Evolutionary conservation across 1,140 invertebrate genomes (phyloP).

Genomic region (Coelopa frigida): DNA sequence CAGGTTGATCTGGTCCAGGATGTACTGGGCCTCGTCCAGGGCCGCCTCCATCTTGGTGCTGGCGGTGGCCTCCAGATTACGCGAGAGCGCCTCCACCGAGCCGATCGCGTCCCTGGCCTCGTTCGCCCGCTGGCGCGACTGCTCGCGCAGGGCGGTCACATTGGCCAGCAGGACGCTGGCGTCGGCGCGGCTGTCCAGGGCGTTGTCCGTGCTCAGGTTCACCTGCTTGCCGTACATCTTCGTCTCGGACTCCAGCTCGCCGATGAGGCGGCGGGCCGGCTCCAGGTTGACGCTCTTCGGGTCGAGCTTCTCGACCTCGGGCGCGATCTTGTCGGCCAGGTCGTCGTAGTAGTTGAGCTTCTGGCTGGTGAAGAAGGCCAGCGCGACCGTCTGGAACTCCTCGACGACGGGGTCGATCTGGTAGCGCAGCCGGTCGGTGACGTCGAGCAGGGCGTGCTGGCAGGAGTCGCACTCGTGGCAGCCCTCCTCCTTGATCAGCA

Average conservation of each 20-base stretch:
- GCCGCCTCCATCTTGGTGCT: slow-evolving; percentile 71
- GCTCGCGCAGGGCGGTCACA: slow-evolving; percentile 49
- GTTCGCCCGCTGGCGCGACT: slow-evolving; percentile 48
- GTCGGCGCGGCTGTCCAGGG: slow-evolving; percentile 42
- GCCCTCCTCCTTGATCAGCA: slow-evolving; percentile 58
- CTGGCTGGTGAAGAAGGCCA: slow-evolving; percentile 71
- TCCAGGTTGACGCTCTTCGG: slow-evolving; percentile 56
- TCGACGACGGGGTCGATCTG: slow-evolving; percentile 57
- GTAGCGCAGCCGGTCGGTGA: slow-evolving; percentile 65
- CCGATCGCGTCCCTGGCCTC: slow-evolving; percentile 53
- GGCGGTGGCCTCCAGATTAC: slow-evolving; percentile 58
- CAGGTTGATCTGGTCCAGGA: slow-evolving; percentile 50
- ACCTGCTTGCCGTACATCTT: slow-evolving; percentile 54
- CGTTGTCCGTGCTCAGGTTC: slow-evolving; percentile 48
- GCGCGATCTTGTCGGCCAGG: slow-evolving; percentile 54
- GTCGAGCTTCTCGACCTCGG: slow-evolving; percentile 59
- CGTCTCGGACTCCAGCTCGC: slow-evolving; percentile 50
- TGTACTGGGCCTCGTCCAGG: slow-evolving; percentile 62
- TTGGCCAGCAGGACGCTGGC: slow-evolving; percentile 51
- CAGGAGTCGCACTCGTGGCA: slow-evolving; percentile 83
- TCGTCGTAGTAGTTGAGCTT: slow-evolving; percentile 67
- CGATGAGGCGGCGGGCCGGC: slow-evolving; percentile 54
- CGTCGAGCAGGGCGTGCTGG: slow-evolving; percentile 78
- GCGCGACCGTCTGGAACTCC: slow-evolving; percentile 60
- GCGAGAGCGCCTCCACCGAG: slow-evolving; percentile 59